phyloP scores from a whole-genome alignment of 2,113 vertebrate genomes.

The Cardinalis cardinalis region DNA sequence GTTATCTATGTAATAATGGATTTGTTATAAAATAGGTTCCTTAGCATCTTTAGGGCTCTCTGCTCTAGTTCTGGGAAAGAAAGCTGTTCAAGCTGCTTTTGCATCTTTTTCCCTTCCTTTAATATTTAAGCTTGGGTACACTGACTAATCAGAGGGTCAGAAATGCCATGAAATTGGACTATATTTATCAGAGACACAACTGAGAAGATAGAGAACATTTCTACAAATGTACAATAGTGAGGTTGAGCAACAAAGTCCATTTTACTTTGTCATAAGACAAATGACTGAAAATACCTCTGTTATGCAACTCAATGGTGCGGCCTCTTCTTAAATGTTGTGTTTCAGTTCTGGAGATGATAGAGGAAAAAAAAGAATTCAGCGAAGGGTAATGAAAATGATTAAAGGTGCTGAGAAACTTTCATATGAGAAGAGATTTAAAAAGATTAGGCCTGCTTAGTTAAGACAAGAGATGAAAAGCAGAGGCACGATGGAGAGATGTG shows the following conservation, averaged over 20 bases:
- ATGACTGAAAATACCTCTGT: background rate
- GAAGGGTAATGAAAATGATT: conserved; percentile 32
- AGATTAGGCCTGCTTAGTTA: conserved; percentile 41
- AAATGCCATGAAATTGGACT: background rate
- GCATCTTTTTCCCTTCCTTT: background rate
- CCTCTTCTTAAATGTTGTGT: background rate
- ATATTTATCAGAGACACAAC: background rate
- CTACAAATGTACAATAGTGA: background rate
- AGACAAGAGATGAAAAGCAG: conserved; percentile 43
- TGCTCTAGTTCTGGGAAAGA: background rate
- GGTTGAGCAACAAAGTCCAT: background rate
- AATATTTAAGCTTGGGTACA: background rate
- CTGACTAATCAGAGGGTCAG: background rate
- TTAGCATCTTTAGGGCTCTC: background rate
- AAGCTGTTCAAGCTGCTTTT: background rate
- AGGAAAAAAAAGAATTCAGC: background rate
- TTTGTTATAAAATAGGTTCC: background rate
- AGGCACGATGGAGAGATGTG: background rate
- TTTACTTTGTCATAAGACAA: background rate
- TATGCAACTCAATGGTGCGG: background rate
- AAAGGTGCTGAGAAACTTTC: background rate
- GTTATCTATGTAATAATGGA: conserved; percentile 20
- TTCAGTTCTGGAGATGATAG: conserved; percentile 16
- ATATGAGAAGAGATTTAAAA: conserved; percentile 21
- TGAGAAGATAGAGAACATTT: background rate